Conservation (phyloP, 2,888 invertebrate species). For the Drosophila mimica region DNA sequence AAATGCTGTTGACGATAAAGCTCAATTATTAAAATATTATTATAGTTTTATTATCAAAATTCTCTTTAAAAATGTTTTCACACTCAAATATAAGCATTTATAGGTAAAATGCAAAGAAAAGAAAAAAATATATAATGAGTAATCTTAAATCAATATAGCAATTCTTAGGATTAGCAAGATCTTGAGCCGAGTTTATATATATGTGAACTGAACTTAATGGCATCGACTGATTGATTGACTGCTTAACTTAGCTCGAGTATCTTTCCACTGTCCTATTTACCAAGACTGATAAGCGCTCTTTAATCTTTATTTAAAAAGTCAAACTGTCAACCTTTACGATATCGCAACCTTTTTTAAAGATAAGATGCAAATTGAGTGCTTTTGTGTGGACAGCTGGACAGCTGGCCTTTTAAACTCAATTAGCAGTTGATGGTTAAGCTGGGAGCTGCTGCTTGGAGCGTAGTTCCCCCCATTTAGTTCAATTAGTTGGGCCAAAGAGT, state of each 20-base stretch:
- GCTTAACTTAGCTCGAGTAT: background rate
- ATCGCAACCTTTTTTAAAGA: conserved; percentile 1
- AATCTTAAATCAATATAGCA: background rate
- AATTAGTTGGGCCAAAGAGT: conserved; percentile 53
- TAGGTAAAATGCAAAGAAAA: no score
- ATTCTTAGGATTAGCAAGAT: background rate
- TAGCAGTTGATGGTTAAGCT: conserved; percentile 21
- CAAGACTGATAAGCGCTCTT: conserved; percentile 1
- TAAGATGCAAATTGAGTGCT: conserved; percentile 46
- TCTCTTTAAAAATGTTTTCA: background rate
- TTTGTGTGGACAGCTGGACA: conserved; percentile 46
- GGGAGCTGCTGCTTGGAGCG: conserved; percentile 15
- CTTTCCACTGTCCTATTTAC: background rate
- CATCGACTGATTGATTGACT: background rate
- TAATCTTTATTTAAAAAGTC: background rate
- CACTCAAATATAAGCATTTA: background rate
- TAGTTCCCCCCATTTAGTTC: conserved; percentile 51
- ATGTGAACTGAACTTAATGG: background rate
- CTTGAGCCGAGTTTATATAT: background rate
- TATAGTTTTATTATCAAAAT: background rate
- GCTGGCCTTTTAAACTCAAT: conserved; percentile 62
- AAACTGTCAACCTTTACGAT: background rate
- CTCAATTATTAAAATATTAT: background rate
- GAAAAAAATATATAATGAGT: background rate
- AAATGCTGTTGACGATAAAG: background rate